Percentiles rank a stretch among this genome's conserved stretches.
phyloP scores from a whole-genome alignment of 2,888 invertebrate species.

The Neoitamus cyanurus region DNA sequence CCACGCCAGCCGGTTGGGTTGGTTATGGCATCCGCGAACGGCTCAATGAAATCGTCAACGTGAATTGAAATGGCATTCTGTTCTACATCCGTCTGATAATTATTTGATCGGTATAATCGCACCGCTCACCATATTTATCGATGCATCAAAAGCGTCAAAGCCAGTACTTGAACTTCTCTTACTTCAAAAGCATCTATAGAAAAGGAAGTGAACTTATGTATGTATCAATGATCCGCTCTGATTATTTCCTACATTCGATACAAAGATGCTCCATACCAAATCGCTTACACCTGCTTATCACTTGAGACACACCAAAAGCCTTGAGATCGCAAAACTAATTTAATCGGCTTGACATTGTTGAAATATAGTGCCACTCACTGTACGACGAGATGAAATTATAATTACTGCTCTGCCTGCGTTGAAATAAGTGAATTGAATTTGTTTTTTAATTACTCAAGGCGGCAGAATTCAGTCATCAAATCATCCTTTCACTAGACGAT shows the following conservation, averaged over 20 bases:
- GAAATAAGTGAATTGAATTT: not conserved
- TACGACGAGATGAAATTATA: not conserved
- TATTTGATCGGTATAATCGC: not conserved
- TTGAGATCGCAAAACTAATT: not conserved
- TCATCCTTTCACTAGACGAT: slow-evolving; percentile 13
- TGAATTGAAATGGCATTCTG: not conserved
- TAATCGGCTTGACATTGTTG: not conserved
- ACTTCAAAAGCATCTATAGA: not conserved
- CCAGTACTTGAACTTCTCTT: not conserved
- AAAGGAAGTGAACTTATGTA: not conserved
- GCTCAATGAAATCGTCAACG: no score
- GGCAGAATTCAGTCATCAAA: not conserved
- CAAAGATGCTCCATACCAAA: not conserved
- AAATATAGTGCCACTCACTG: not conserved
- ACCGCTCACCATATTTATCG: not conserved
- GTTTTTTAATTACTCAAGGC: slow-evolving; percentile 8
- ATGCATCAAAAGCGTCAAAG: not conserved
- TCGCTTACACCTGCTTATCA: not conserved
- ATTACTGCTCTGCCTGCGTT: not conserved
- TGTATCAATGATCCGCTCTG: not conserved
- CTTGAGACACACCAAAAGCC: not conserved
- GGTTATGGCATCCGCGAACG: not conserved
- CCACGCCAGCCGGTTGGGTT: not conserved
- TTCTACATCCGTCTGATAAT: not conserved
- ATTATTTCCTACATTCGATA: not conserved